Evolutionary conservation across 2,113 vertebrate genomes (phyloP), one percentile per base, ranked within the genome.

Genomic region (Ahaetulla prasina): DNA sequence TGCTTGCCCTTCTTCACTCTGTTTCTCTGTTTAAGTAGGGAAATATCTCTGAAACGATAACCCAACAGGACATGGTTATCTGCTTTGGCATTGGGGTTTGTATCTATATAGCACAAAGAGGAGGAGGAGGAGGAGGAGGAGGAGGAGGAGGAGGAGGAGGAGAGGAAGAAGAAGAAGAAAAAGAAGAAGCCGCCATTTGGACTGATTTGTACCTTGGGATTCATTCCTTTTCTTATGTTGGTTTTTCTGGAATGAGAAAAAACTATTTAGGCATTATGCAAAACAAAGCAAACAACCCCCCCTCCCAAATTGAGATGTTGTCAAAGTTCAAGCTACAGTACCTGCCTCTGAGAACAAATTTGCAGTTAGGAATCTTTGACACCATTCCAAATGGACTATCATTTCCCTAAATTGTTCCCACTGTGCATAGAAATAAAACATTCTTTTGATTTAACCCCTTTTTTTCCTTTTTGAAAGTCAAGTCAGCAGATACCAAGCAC

Each of bases 61-160:
- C 0, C 60, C 30, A 68, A 14, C 60, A 16, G 63, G 5, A 68
- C 63, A 68, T 68, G 12, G 63, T 68, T 68, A 68, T 60, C 57
- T 60, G 89, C 95, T 92, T 94, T 96, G 94, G 96, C 94, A 95
- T 84, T 89, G 89, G 68, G 54, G 39, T 23, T 88, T 93, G 95
- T 35, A 30, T 96, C 95, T 95, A 95, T 96, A 96, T 94, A 96
- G 92, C 94, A n/a, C n/a, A n/a, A n/a, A n/a, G n/a, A n/a, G n/a
- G n/a, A n/a, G n/a, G n/a, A n/a, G n/a, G n/a, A n/a, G n/a, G n/a
- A n/a, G n/a, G n/a, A n/a, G n/a, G n/a, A n/a, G n/a, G n/a, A n/a
- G n/a, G n/a, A n/a, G n/a, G n/a, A n/a, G n/a, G n/a, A n/a, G n/a
- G n/a, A n/a, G n/a, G n/a, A n/a, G n/a, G n/a, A n/a, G n/a, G n/a